These are phyloP conservation scores for Haliclona indistincta DNA, from an alignment of 37 sponge, comb jelly and placozoan genomes.

Conservation along the genomic window DNA sequence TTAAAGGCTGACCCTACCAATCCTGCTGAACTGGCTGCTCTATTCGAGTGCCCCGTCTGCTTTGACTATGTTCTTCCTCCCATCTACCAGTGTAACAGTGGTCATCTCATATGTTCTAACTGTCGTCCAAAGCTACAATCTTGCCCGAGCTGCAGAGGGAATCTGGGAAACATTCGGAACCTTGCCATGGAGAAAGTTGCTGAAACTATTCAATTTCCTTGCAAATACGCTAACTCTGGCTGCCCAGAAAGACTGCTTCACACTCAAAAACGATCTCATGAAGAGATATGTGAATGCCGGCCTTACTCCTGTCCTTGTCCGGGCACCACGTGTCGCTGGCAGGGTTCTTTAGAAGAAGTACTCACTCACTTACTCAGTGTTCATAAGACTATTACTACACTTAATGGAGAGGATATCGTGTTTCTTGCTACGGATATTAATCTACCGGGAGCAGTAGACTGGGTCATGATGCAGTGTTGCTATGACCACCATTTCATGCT, in stretches of 20 bases:
- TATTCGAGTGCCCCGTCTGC: slow-evolving; percentile 98
- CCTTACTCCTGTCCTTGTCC: slow-evolving; percentile 97
- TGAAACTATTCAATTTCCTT: slow-evolving; percentile 87
- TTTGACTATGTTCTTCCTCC: slow-evolving; percentile 99
- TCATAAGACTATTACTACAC: slow-evolving; percentile 95
- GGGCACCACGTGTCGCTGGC: slow-evolving; percentile 94
- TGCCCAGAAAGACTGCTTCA: slow-evolving; percentile 77
- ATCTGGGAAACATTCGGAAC: slow-evolving; percentile 84
- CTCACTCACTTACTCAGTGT: slow-evolving; percentile 71
- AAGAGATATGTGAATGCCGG: slow-evolving; percentile 87
- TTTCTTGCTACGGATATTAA: slow-evolving; percentile 96
- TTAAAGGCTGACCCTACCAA: background rate
- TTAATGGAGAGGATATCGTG: slow-evolving; percentile 96
- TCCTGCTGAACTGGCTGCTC: slow-evolving; percentile 65
- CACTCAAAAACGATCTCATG: slow-evolving; percentile 78
- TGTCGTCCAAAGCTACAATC: slow-evolving; percentile 85
- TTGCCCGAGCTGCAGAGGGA: slow-evolving; percentile 93
- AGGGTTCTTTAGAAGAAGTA: slow-evolving; percentile 79
- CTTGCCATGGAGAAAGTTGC: slow-evolving; percentile 98
- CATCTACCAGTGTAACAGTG: slow-evolving; percentile 92
- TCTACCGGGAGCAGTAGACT: slow-evolving; percentile 94
- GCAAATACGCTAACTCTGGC: slow-evolving; percentile 80
- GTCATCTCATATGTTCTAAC: slow-evolving; percentile 90
- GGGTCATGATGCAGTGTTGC: slow-evolving; percentile 99
- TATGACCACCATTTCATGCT: slow-evolving; percentile 92